Evolutionary conservation across 2,797 vertebrate genomes (phyloP).

Genomic region (Staurois parvus): DNA sequence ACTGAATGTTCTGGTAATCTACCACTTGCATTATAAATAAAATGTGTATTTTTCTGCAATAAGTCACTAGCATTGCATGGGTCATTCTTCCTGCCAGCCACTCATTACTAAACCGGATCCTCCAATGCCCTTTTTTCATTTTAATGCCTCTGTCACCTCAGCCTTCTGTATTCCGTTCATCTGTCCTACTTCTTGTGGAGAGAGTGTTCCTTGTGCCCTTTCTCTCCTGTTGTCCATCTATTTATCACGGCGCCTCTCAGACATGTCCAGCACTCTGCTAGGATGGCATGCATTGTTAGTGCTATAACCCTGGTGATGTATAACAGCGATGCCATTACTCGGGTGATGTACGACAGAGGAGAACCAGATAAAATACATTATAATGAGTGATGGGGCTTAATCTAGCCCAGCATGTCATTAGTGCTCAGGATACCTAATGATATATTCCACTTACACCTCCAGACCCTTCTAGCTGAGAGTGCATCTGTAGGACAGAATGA

Average conservation of each 20-base stretch:
- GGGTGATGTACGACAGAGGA: constrained; percentile 37
- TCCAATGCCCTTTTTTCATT: constrained; percentile 5
- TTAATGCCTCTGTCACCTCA: constrained; percentile 15
- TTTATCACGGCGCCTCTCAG: constrained; percentile 41
- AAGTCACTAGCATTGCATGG: background rate
- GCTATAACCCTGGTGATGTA: constrained; percentile 44
- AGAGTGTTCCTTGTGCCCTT: constrained; percentile 46
- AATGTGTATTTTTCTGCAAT: background rate
- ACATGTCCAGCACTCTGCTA: constrained; percentile 41
- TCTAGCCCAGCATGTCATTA: constrained; percentile 50
- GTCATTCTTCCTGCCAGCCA: background rate
- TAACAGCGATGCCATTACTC: constrained; percentile 38
- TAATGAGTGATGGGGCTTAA: constrained; percentile 49
- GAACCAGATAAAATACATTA: constrained; percentile 57
- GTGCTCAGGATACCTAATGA: constrained; percentile 38
- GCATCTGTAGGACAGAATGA: constrained; percentile 27
- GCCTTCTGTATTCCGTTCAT: constrained; percentile 17
- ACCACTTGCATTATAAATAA: background rate
- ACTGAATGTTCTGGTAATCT: background rate
- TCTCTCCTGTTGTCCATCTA: constrained; percentile 27
- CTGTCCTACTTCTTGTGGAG: constrained; percentile 34
- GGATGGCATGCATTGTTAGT: constrained; percentile 52
- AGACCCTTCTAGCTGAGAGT: constrained; percentile 25
- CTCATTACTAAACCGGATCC: background rate
- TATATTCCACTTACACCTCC: constrained; percentile 41